A percentile compares a stretch with the other conserved stretches of the same genome.
Evolutionary conservation across 2,888 invertebrate species (phyloP).

Genomic region (Epirrita christyi): DNA sequence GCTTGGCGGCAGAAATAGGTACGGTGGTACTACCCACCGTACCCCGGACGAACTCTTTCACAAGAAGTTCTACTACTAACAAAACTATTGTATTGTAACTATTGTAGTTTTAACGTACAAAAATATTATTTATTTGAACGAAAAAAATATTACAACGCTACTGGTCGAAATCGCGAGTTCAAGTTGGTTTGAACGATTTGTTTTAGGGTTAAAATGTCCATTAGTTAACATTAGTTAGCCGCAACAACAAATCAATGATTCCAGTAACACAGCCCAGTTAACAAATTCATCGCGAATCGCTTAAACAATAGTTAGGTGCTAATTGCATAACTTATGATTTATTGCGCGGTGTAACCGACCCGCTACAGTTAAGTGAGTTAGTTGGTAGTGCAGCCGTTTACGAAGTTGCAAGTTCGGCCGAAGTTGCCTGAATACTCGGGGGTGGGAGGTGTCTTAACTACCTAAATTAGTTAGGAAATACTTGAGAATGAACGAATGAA

Average conservation of each 20-base stretch:
- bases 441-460: constrained; percentile 32
- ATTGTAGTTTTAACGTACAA: too few relatives aligned
- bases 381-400: constrained; percentile 40
- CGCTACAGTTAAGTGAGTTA: constrained; percentile 37
- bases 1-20: too few relatives aligned
- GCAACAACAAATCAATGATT: constrained; percentile 11
- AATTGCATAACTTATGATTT: constrained; percentile 43
- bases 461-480: constrained; percentile 27
- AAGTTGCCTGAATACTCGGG: constrained; percentile 34
- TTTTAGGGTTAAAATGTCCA: not conserved
- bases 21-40: too few relatives aligned
- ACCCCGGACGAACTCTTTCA: too few relatives aligned
- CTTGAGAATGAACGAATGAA: constrained; percentile 14
- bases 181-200: too few relatives aligned
- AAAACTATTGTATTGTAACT: too few relatives aligned
- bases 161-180: too few relatives aligned
- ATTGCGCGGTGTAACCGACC: constrained; percentile 39
- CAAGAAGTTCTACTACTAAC: too few relatives aligned
- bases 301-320: constrained; percentile 40
- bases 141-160: too few relatives aligned
- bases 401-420: constrained; percentile 37
- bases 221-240: not conserved
- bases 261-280: constrained; percentile 19
- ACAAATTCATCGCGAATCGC: constrained; percentile 26
- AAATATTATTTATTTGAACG: too few relatives aligned